Base-by-base conservation (phyloP, 1,140 invertebrate species). In the Dreissena polymorpha region DNA sequence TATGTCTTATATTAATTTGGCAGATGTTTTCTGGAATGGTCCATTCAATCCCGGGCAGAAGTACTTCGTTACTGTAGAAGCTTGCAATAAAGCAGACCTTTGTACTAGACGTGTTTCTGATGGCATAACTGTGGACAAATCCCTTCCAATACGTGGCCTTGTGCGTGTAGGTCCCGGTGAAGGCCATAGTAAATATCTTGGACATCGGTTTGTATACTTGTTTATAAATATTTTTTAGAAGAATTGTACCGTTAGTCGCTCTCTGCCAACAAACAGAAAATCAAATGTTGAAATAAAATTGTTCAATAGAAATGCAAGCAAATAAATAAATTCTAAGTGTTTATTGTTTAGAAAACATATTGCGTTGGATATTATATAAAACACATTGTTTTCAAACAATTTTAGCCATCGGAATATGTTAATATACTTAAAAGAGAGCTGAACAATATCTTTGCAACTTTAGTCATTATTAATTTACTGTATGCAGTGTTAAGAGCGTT, bases 31-130 rank as follows among this genome's bases (percentile, higher is more conserved):
- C 16, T 86, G 81, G 81, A 69, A 55, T 49, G 64, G 63, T 23
- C 67, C 68, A 25, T 77, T 84, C 21, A 16, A 23, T 10, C 72
- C 69, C 16, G 84, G 86, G 1, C 60, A 67, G 23, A 70, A 64
- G 14, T 82, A 85, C 53, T 87, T 79, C 68, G 64, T 53, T 29
- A 87, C 73, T 21, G 84, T 87, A 5, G 57, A 87, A 63, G 86
- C 86, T 25, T 87, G 86, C 71, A 87, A 87, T 75, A n/a, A 49
- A n/a, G 84, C 84, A n/a, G 74, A 60, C 0, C 50, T 85, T 18
- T 87, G 86, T 63, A 55, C 29, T n/a, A 63, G 39, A 18, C 60
- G 49, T 21, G 69, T 79, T 55, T 87, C 86, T 0, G 68, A 78
- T 75, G 80, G 86, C 16, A 23, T 87, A 27, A 39, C 81, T 0